phyloP scores from a whole-genome alignment of 2,797 vertebrate genomes.

The Sebastiscus tertius region DNA sequence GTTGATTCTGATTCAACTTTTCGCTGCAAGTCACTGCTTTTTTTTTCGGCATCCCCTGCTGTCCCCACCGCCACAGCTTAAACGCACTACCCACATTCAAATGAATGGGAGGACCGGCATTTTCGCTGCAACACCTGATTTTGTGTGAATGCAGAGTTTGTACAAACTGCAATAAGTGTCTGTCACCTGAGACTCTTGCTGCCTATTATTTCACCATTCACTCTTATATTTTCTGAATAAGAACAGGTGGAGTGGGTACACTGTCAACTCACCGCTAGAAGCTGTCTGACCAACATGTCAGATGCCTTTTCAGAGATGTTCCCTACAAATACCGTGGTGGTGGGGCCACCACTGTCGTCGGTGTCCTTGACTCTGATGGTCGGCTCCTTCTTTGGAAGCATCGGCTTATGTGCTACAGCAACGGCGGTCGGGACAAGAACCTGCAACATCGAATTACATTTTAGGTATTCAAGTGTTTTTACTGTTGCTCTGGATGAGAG shows the following conservation, averaged over 20 bases:
- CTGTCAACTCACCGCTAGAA: constrained; percentile 90
- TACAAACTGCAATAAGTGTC: neutral
- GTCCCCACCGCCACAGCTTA: too few species aligned
- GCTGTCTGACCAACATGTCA: constrained; percentile 97
- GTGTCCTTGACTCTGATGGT: constrained; percentile 87
- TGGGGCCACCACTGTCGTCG: constrained; percentile 90
- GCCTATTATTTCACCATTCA: neutral
- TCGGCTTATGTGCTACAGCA: constrained; percentile 90
- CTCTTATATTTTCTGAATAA: neutral
- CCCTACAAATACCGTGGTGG: constrained; percentile 98
- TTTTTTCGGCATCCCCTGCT: too few species aligned
- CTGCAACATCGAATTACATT: constrained; percentile 43
- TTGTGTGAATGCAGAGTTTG: neutral
- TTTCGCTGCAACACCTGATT: neutral
- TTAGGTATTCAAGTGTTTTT: neutral
- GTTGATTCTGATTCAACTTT: too few species aligned
- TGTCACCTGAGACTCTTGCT: neutral
- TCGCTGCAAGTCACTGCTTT: too few species aligned
- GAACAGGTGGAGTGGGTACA: rapidly evolving
- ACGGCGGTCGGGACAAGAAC: constrained; percentile 92
- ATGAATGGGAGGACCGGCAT: too few species aligned
- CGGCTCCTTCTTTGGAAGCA: constrained; percentile 88
- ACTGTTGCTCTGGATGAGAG: neutral
- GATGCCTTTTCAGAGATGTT: constrained; percentile 99
- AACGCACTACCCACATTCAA: too few species aligned